phyloP scores from a whole-genome alignment of 2,888 invertebrate species.

The Athalia rosae region DNA sequence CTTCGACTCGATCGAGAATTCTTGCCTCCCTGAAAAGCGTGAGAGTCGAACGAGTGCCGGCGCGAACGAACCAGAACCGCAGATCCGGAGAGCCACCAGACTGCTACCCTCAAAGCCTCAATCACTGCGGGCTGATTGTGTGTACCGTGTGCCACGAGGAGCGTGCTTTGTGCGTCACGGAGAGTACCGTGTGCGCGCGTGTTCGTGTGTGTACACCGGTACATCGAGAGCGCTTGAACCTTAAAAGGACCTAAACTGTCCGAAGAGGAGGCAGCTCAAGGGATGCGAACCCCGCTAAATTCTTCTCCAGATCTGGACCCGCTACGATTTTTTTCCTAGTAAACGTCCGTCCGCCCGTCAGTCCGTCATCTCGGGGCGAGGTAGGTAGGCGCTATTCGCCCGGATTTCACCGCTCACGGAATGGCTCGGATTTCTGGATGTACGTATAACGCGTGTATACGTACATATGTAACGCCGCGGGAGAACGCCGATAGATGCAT shows the following conservation, averaged over 20 bases:
- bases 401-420: background rate
- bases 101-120: conserved; percentile 63
- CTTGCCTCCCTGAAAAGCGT: conserved; percentile 57
- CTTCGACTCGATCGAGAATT: conserved; percentile 45
- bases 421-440: too few species aligned
- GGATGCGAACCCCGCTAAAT: conserved; percentile 31
- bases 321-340: background rate
- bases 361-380: background rate
- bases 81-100: conserved; percentile 38
- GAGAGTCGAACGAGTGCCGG: conserved; percentile 59
- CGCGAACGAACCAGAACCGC: conserved; percentile 58
- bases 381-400: background rate
- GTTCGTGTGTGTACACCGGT: conserved; percentile 7
- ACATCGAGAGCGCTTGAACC: conserved; percentile 39
- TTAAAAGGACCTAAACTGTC: conserved; percentile 42
- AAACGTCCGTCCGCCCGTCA: background rate
- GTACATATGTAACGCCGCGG: too few species aligned
- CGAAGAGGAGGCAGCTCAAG: conserved; percentile 29
- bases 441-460: too few species aligned
- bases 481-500: too few species aligned
- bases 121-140: conserved; percentile 67
- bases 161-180: conserved; percentile 32
- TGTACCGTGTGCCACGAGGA: conserved; percentile 52
- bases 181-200: conserved; percentile 6
- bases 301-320: conserved; percentile 29